Evolutionary conservation across 2,113 vertebrate species (phyloP), one percentile per base, ranked within the genome.

Genomic region (Lichenostomus cassidix): DNA sequence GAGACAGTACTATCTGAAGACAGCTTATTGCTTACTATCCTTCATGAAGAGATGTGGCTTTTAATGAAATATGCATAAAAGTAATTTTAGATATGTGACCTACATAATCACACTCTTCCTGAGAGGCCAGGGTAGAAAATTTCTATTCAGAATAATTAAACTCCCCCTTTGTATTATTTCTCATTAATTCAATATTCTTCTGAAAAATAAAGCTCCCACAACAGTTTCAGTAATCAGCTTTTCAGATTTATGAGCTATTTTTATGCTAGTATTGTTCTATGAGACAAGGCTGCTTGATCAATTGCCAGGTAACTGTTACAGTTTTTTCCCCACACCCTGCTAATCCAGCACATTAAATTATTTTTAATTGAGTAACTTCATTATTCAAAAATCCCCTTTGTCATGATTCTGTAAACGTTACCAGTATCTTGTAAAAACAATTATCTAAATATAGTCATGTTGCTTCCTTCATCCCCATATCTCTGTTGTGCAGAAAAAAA

Each of bases 221-320:
- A 79, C 92, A 86, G 53, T 88, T 95, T 69, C n/a, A 74, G 78
- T 94, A 96, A 96, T 96, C 23, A 59, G 58, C 76, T 88, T 97
- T 96, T 95, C 74, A 92, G 90, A 96, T 97, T 97, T 95, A 96
- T 85, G 86, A 91, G 75, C 80, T 97, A 91, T 97, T 98, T 97
- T 98, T 97, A 84, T 94, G 35, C 92, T 78, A 46, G 71, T 78
- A 94, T 95, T 98, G 93, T 97, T 97, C 95, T 96, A n/a, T 71
- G 92, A 94, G 89, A 97, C 87, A 96, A 97, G 88, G 49, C 47
- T 95, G 27, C 89, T 97, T 97, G 92, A 97, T 95, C 93, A 92
- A 86, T 92, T 97, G 94, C 97, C 92, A 95, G 65, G 90, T 94
- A 97, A 88, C 81, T 79, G 46, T 46, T 96, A 94, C 76, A 94